Evolutionary conservation across 2,797 vertebrate species (phyloP).

Genomic region (Delichon dasypus): DNA sequence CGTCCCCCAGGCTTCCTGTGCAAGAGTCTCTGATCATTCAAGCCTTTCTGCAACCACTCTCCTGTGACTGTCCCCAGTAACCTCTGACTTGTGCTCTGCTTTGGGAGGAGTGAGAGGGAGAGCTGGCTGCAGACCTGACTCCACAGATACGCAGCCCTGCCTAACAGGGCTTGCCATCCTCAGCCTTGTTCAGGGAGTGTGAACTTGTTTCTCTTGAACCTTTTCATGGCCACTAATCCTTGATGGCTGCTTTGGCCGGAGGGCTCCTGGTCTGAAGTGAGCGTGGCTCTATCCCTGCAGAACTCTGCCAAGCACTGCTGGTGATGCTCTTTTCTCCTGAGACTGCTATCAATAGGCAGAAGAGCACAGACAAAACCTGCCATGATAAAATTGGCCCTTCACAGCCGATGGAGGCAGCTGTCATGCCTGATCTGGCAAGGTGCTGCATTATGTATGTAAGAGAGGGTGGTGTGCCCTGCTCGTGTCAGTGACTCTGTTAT

Average conservation of each 20-base stretch:
- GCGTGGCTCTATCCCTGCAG: not conserved
- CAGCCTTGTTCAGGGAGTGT: not conserved
- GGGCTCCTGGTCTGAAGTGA: not conserved
- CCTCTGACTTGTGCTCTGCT: not conserved
- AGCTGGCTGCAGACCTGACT: not conserved
- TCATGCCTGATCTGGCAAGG: not conserved
- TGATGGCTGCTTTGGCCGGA: not conserved
- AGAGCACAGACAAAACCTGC: not conserved
- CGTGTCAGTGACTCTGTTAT: not conserved
- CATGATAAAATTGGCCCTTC: not conserved
- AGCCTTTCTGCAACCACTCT: not conserved
- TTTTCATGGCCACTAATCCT: not conserved
- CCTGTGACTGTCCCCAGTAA: not conserved
- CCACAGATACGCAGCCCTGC: rapidly evolving
- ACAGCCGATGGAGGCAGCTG: not conserved
- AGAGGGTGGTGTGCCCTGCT: not conserved
- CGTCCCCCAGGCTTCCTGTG: not conserved
- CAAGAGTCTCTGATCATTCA: not conserved
- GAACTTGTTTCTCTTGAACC: not conserved
- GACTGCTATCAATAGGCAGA: not conserved
- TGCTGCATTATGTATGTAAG: not conserved
- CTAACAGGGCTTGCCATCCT: not conserved
- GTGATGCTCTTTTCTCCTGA: not conserved
- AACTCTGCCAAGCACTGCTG: rapidly evolving
- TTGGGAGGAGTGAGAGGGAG: not conserved